Evolutionary conservation across 2,888 invertebrate species (phyloP), one percentile per base, ranked within the genome.

Genomic region (Dusona sp.): DNA sequence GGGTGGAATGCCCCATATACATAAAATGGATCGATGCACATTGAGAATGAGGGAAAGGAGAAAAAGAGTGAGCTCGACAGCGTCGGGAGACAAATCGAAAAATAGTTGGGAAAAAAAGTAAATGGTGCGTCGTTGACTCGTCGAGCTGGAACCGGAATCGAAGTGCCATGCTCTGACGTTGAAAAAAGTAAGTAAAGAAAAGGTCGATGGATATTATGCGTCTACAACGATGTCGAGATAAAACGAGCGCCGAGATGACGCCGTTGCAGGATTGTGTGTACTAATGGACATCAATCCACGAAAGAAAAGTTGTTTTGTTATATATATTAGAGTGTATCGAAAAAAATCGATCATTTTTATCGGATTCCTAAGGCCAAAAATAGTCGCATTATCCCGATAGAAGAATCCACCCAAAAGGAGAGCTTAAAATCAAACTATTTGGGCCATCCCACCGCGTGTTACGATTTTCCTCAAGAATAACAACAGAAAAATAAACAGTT

Each of bases 201-300:
- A 67, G 64, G 64, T 61, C 79, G 64, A 38, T 61, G 61, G 42
- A 78, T 65, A 81, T 67, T 77, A 80, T 80, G 25, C 51, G 36
- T 48, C 48, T 45, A 72, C 74, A 72, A 57, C 51, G 57, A 68
- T 42, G 67, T 57, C 29, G 45, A 38, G 33, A 67, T 45, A 77
- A 79, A 77, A 61, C 70, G 79, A 79, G 72, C 77, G 83, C 65
- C 83, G 75, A 29, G 64, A 77, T 80, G 86, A 86, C 86, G 83
- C 75, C 77, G 79, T 57, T 77, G 67, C 73, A 65, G 79, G 65
- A 57, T 79, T 67, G 75, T 65, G 57, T 67, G 84, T 81, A 65
- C 83, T 85, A 83, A 85, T 85, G 82, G 83, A 85, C 82, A 83
- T 85, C 79, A 79, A 85, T 85, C 79, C 64, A 83, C 48, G 54